A percentile compares a stretch with the other conserved stretches of the same genome.
These are phyloP conservation scores for Abscondita cerata DNA, from an alignment of 2,888 invertebrate genomes.

Conservation along the genomic window DNA sequence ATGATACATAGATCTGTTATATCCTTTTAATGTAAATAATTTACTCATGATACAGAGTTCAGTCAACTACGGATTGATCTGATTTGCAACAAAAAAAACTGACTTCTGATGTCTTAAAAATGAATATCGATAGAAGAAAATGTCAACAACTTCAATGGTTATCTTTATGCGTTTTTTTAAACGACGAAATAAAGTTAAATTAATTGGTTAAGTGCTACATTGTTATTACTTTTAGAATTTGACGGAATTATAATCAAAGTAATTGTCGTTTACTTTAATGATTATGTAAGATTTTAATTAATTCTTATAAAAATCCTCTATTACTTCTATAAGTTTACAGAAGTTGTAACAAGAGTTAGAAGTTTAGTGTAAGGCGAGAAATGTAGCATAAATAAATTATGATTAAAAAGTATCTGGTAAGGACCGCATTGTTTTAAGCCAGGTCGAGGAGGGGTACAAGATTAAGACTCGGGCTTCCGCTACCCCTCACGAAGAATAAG, in stretches of 20 bases:
- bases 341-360: conserved; percentile 24
- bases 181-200: too few relatives aligned
- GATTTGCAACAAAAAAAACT: too few relatives aligned
- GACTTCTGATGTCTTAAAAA: too few relatives aligned
- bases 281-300: conserved; percentile 11
- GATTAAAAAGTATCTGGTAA: conserved; percentile 36
- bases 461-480: conserved; percentile 38
- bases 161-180: too few relatives aligned
- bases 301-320: conserved; percentile 6
- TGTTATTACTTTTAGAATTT: not conserved
- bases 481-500: conserved; percentile 49
- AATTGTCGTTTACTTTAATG: not conserved
- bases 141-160: too few relatives aligned
- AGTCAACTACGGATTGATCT: not conserved
- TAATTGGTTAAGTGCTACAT: too few relatives aligned
- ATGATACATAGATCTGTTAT: not conserved
- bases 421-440: conserved; percentile 36
- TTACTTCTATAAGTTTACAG: conserved; percentile 4
- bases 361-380: conserved; percentile 29
- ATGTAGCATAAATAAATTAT: conserved; percentile 34
- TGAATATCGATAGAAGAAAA: too few relatives aligned
- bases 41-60: not conserved
- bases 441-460: conserved; percentile 38
- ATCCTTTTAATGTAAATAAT: conserved; percentile 1
- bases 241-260: not conserved